Evolutionary conservation across 2,888 invertebrate species (phyloP), one percentile per base, ranked within the genome.

Genomic region (Acleris emargana): DNA sequence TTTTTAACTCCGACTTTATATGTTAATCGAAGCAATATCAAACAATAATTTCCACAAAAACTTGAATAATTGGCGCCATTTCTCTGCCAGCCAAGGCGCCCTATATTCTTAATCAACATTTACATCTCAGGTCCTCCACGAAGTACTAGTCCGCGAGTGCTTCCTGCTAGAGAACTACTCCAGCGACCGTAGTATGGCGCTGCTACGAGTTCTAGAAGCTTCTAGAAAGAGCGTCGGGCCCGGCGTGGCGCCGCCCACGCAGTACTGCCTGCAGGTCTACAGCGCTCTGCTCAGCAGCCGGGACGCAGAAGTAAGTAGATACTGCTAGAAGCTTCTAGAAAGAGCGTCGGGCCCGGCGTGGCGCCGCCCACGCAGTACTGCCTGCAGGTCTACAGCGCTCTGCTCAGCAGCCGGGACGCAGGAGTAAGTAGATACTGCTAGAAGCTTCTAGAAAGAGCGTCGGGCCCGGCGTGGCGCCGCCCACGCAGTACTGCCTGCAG

Each of bases 321-420:
- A 5, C 5, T 42, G 22, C 22, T 13, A 58, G 58, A 58, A 58
- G 1, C 4, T 32, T 18, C 32, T 50, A 58, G 42, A n/a, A 43
- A 2, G 38, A 13, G 3, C 13, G 13, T 3, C 0, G 80, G 87
- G 0, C 50, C 75, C 0, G 62, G 58, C 0, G 76, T 81, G 2
- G 77, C 88, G 5, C 86, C 91, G 0, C 89, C 88, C 7, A 86
- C 91, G 0, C 90, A 91, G 53, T 82, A 88, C 77, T 88, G 89
- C n/a, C 68, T 91, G 32, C 84, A 86, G 1, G 68, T 92, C 1
- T 91, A 90, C 69, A 85, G 83, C 49, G 69, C 32, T 0, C 70
- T 84, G 0, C 53, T 80, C 2, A 80, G 79, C 57, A 74, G 73
- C 38, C 61, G 62, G 0, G 58, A 73, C 18, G 68, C 72, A 60